Percentiles rank a stretch among this genome's conserved stretches.
Conservation (phyloP, 2,113 vertebrate species). For the Oncorhynchus tshawytscha region DNA sequence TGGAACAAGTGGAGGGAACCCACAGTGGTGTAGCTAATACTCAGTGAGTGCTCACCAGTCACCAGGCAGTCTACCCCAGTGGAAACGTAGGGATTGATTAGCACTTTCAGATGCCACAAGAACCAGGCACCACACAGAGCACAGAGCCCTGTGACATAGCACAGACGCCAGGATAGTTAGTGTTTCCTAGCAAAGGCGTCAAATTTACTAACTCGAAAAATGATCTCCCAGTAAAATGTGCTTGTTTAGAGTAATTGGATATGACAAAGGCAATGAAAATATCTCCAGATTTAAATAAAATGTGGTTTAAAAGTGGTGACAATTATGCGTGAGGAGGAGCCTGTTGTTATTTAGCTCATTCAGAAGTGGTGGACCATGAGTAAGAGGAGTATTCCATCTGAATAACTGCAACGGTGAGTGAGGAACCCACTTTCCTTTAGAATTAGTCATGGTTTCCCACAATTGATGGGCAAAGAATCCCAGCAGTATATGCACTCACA, state of each 20-base stretch:
- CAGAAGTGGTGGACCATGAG: neutral
- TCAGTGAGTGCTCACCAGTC: neutral
- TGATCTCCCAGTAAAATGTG: constrained; percentile 10
- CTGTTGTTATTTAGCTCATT: neutral
- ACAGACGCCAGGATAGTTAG: neutral
- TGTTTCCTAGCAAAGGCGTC: constrained; percentile 4
- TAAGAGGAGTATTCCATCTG: neutral
- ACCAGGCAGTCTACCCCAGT: neutral
- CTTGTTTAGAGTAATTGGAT: constrained; percentile 2
- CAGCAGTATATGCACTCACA: too few relatives aligned
- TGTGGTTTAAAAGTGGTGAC: neutral
- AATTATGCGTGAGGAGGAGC: neutral
- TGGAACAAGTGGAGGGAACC: too few relatives aligned
- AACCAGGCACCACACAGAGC: neutral
- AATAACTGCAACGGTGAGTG: too few relatives aligned
- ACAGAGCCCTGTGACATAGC: constrained; percentile 1
- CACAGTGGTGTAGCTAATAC: neutral
- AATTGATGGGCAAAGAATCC: neutral
- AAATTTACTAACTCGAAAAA: constrained; percentile 3
- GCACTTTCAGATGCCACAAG: neutral
- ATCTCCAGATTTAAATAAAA: constrained; percentile 3
- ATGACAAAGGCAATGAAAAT: constrained; percentile 3
- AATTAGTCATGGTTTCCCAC: neutral
- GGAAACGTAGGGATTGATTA: neutral
- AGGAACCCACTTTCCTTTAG: too few relatives aligned